These are phyloP conservation scores for Maniola hyperantus DNA, from an alignment of 2,888 invertebrate genomes.

Conservation along the genomic window DNA sequence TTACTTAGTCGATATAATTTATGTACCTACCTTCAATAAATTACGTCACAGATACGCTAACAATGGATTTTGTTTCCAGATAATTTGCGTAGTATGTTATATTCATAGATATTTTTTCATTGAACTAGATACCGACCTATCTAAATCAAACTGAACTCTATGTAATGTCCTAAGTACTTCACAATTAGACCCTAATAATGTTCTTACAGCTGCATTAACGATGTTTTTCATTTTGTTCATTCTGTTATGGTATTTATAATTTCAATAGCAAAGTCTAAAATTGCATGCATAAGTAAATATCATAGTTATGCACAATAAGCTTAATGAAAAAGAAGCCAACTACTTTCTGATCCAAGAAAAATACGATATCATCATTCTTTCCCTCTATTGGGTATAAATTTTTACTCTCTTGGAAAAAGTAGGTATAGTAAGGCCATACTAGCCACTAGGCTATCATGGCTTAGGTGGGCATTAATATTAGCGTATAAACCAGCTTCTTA, in stretches of 20 bases:
- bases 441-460: too few relatives aligned
- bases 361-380: too few relatives aligned
- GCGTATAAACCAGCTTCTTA: neutral
- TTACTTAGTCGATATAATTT: too few relatives aligned
- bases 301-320: neutral
- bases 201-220: neutral
- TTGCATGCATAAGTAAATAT: neutral
- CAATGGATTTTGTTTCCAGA: too few relatives aligned
- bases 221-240: neutral
- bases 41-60: neutral
- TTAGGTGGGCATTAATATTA: too few relatives aligned
- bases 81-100: too few relatives aligned
- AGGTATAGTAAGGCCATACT: too few relatives aligned
- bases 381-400: too few relatives aligned
- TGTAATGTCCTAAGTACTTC: neutral
- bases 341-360: neutral
- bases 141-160: neutral
- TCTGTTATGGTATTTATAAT: neutral
- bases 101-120: too few relatives aligned
- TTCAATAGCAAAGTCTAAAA: neutral
- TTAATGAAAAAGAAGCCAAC: neutral
- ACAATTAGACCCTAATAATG: conserved; percentile 2
- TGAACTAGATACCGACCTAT: neutral
- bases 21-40: too few relatives aligned
- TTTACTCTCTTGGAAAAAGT: too few relatives aligned